Base-by-base conservation (phyloP, 1,140 invertebrate species). In the Spodoptera frugiperda region DNA sequence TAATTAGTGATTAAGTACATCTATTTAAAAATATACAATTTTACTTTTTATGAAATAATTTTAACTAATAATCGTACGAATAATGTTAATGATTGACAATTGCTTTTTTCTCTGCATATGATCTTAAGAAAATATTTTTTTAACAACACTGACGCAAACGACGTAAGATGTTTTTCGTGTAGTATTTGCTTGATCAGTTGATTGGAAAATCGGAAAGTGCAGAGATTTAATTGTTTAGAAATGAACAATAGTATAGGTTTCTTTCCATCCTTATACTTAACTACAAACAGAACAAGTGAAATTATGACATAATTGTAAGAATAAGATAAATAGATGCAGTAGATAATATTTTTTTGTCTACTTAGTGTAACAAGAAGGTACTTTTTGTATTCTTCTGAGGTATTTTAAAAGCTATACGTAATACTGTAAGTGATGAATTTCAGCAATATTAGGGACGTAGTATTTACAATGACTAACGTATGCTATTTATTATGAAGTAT, bases 381-480 rank as follows among this genome's bases (percentile, higher is more conserved):
- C 21, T 12, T 57, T 33, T 21, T 53, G 25, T 53, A 53, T 14
- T 15, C 15, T 61, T 33, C 57, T 12, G 33, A 33, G 44, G 21
- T 30, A 44, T 65, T 65, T 65, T 63, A 9, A 39, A 46, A 33
- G n/a, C 57, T 10, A 14, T 19, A 67, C 14, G 17, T 11, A 8
- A 46, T 33, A 53, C 5, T 33, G 10, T 48, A 59, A 17, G 71
- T 73, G 71, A 73, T 73, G 46, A 73, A 61, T 21, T 61, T 73
- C 71, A 73, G 71, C 71, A 73, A 73, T 73, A 73, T 59, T 71
- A 71, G 51, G 14, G 49, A 57, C 11, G 15, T 55, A 55, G 33
- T 53, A 33, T 33, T 53, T 51, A 70, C 44, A 44, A 46, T 46
- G 19, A 48, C 11, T 68, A 53, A 33, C 17, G 44, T 51, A 33